Evolutionary conservation across 1,140 invertebrate genomes (phyloP).

Genomic region (Trachelipus rathkii): DNA sequence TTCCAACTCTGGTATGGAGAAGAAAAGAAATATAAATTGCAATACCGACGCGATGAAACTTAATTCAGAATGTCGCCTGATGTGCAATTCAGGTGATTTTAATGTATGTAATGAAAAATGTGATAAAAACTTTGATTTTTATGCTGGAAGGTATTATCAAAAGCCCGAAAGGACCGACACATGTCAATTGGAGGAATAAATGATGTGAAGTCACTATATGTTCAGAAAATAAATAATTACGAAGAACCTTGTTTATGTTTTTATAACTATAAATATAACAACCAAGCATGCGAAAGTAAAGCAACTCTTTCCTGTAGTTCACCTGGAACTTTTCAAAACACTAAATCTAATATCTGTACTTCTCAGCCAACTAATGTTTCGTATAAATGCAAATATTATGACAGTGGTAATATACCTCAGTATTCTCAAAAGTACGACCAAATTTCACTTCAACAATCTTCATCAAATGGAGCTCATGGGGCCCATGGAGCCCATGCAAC

Average conservation of each 20-base stretch:
- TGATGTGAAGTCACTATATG: not conserved
- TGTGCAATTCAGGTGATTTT: not conserved
- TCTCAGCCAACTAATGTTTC: not conserved
- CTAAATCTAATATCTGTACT: not conserved
- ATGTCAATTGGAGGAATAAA: not conserved
- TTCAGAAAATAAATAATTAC: not conserved
- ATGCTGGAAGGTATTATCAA: not conserved
- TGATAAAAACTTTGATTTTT: not conserved
- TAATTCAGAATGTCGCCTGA: not conserved
- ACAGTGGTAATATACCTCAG: no score
- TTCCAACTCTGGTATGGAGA: not conserved
- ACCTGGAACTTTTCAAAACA: not conserved
- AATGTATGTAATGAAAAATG: conserved; percentile 2
- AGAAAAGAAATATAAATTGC: not conserved
- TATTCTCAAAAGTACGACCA: no score
- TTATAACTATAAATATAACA: not conserved
- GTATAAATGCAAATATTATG: not conserved
- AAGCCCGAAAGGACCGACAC: not conserved
- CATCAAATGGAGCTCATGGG: not conserved
- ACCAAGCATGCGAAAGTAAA: not conserved
- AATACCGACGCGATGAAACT: not conserved
- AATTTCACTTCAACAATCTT: not conserved
- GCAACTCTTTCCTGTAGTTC: not conserved
- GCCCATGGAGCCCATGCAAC: no score
- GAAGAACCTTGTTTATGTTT: not conserved